Conservation (phyloP, 2,888 invertebrate species). For the Andrena dorsata region DNA sequence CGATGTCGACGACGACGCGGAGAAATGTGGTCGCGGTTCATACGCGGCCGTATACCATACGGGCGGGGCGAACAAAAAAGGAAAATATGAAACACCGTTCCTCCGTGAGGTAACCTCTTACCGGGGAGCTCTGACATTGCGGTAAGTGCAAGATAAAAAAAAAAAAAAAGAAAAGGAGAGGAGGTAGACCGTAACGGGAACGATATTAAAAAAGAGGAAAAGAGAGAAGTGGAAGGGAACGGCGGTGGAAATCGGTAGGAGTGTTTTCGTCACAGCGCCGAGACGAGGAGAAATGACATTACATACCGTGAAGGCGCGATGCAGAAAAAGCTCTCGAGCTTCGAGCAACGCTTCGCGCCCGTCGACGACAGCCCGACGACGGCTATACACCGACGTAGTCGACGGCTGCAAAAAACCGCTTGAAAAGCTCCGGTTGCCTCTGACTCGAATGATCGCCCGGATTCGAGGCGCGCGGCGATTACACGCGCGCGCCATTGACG, state of each 20-base stretch:
- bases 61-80: neutral
- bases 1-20: constrained; percentile 18
- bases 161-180: constrained; percentile 34
- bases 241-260: constrained; percentile 52
- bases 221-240: constrained; percentile 3
- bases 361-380: constrained; percentile 58
- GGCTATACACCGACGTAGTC: constrained; percentile 29
- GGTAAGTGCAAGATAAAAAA: constrained; percentile 58
- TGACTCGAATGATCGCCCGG: constrained; percentile 51
- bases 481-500: constrained; percentile 59
- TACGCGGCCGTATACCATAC: constrained; percentile 19
- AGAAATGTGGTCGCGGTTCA: constrained; percentile 31
- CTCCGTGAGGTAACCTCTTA: constrained; percentile 56
- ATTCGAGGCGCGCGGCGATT: constrained; percentile 62
- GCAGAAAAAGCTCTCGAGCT: constrained; percentile 79
- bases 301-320: constrained; percentile 76
- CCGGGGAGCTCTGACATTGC: constrained; percentile 59
- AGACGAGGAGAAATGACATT: constrained; percentile 76
- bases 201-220: constrained; percentile 49
- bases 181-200: constrained; percentile 24
- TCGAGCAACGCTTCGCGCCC: constrained; percentile 69
- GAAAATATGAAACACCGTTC: constrained; percentile 48
- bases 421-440: constrained; percentile 60
- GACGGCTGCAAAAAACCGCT: constrained; percentile 62
- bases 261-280: constrained; percentile 68